These are phyloP conservation scores for Sesia apiformis DNA, from an alignment of 2,888 invertebrate genomes.

Conservation along the genomic window DNA sequence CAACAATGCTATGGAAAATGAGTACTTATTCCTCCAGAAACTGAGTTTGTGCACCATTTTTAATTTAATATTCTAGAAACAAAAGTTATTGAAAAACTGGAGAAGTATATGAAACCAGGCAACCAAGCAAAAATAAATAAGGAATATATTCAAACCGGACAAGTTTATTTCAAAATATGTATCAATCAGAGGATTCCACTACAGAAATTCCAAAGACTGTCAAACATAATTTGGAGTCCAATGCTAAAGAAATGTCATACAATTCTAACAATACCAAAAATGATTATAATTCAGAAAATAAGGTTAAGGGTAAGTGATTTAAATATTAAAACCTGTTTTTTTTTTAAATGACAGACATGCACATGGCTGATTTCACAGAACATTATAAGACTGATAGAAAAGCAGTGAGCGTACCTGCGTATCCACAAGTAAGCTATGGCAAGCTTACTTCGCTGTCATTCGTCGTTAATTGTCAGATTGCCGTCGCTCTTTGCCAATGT, in stretches of 20 bases:
- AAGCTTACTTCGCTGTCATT: too few relatives aligned
- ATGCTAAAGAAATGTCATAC: too few relatives aligned
- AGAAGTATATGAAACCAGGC: constrained; percentile 18
- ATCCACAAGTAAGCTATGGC: too few relatives aligned
- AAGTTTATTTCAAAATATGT: constrained; percentile 17
- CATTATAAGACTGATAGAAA: too few relatives aligned
- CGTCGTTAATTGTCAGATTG: too few relatives aligned
- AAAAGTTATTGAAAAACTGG: constrained; percentile 25
- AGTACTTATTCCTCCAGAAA: constrained; percentile 27
- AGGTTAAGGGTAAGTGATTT: too few relatives aligned
- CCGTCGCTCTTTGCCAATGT: too few relatives aligned
- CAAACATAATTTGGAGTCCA: not conserved
- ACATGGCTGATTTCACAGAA: too few relatives aligned
- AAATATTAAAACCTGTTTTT: too few relatives aligned
- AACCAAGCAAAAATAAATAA: constrained; percentile 12
- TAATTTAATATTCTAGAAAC: constrained; percentile 20
- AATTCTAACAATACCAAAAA: too few relatives aligned
- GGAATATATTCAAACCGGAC: constrained; percentile 28
- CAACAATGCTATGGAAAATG: constrained; percentile 27
- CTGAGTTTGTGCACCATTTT: constrained; percentile 28
- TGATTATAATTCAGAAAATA: too few relatives aligned
- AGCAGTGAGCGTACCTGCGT: too few relatives aligned
- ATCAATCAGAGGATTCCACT: constrained; percentile 18
- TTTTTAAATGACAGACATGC: not conserved
- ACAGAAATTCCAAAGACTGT: not conserved